phyloP scores from a whole-genome alignment of 2,113 vertebrate genomes.

The Columba janthina region DNA sequence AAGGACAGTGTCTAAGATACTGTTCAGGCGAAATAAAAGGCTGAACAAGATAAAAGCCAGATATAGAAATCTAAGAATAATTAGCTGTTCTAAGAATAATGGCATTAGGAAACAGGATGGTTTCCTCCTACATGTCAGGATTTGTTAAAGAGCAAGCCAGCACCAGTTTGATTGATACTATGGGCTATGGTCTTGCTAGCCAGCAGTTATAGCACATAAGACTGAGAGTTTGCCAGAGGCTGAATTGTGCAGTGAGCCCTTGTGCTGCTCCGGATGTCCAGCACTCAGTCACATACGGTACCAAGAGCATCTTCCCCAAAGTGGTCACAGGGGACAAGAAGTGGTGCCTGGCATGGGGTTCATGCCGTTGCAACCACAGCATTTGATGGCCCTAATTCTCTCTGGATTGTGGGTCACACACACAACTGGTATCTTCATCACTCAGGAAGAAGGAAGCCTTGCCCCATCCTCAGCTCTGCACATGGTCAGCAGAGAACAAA shows the following conservation, averaged over 20 bases:
- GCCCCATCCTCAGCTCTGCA: rapidly evolving
- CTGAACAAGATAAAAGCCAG: background rate
- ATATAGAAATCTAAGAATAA: background rate
- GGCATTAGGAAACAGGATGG: background rate
- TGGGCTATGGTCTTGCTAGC: background rate
- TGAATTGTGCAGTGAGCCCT: background rate
- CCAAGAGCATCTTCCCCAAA: background rate
- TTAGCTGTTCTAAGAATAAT: background rate
- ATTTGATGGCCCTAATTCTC: too few relatives aligned
- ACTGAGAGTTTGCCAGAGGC: background rate
- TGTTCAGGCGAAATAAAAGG: background rate
- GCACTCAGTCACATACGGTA: rapidly evolving
- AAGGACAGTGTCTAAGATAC: background rate
- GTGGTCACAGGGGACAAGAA: background rate
- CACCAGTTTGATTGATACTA: background rate
- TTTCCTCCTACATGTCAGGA: background rate
- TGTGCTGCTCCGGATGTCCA: background rate
- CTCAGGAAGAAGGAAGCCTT: background rate
- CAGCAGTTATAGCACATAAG: background rate
- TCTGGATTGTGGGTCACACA: rapidly evolving
- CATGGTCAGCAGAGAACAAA: background rate
- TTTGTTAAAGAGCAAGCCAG: background rate
- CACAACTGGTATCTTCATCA: background rate
- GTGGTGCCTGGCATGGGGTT: background rate
- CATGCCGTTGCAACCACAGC: rapidly evolving